phyloP scores from a whole-genome alignment of 2,113 vertebrate genomes.

The Henicopernis longicauda region DNA sequence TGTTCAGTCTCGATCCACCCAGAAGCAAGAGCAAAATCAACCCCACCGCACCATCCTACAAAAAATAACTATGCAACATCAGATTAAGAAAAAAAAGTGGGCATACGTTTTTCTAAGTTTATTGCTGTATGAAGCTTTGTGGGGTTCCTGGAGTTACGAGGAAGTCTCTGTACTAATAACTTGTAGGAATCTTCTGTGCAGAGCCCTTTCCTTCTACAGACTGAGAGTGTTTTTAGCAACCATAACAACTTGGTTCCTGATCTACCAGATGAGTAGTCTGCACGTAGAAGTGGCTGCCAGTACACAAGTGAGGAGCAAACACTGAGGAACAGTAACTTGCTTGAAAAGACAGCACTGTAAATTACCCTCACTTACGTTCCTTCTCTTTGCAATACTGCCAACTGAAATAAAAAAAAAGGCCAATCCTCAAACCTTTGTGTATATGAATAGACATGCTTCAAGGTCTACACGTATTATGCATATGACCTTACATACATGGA shows the following conservation, averaged over 20 bases:
- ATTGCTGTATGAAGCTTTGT: background rate
- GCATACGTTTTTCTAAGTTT: background rate
- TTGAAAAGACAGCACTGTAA: background rate
- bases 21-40: conserved; percentile 36
- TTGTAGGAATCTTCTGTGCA: background rate
- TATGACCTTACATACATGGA: background rate
- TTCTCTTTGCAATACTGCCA: background rate
- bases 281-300: background rate
- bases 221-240: background rate
- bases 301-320: background rate
- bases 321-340: background rate
- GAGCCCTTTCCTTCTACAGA: background rate
- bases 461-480: background rate
- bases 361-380: background rate
- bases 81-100: background rate
- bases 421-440: background rate
- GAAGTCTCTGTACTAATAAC: background rate
- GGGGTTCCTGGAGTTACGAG: background rate
- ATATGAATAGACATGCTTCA: background rate
- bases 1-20: conserved; percentile 30
- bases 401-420: background rate
- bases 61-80: background rate
- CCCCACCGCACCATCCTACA: background rate
- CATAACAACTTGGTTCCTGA: background rate
- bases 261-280: background rate